Base-by-base conservation (phyloP, 1,140 invertebrate genomes). In the Muscidifurax raptorellus region DNA sequence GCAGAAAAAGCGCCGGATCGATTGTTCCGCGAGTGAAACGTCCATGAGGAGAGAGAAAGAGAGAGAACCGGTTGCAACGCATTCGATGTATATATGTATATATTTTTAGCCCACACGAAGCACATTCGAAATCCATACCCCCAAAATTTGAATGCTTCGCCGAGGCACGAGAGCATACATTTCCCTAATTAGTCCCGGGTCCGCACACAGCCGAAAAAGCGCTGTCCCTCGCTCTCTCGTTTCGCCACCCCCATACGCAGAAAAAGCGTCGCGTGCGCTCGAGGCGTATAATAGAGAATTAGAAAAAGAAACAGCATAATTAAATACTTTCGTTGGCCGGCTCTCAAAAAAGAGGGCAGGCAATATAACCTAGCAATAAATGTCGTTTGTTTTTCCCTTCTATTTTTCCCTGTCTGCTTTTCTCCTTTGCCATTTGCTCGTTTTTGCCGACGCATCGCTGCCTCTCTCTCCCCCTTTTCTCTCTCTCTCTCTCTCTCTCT, bases 321-420 rank as follows among this genome's bases (percentile, higher is more conserved):
- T 67, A 85, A 78, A 66, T 71, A 84, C 64, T 84, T 84, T 79
- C 27, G 67, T 80, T 80, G 47, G 15, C 22, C 0, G 52, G 18
- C 18, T 66, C 40, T 79, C 13, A n/a, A 80, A 78, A n/a, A 59
- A 79, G 47, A 18, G 76, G 28, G 3, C 52, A 32, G 67, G 74
- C 71, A 78, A 67, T 84, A 82, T 83, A 85, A 66, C 40, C 27
- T 27, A 86, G 79, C 40, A 80, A 75, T 82, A 82, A 80, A 82
- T 79, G 64, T 83, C 79, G 64, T 66, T 82, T 52, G 66, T 69
- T 72, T 79, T 84, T 69, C 52, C 47, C 15, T 76, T 75, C 80
- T 84, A 44, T 82, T 80, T 82, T 82, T 77, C 74, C 52, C 52
- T 52, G 40, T 78, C 75, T 83, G 75, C 74, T 71, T 83, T 83